Conservation (phyloP, 2,797 vertebrate genomes). For the Zalophus californianus region DNA sequence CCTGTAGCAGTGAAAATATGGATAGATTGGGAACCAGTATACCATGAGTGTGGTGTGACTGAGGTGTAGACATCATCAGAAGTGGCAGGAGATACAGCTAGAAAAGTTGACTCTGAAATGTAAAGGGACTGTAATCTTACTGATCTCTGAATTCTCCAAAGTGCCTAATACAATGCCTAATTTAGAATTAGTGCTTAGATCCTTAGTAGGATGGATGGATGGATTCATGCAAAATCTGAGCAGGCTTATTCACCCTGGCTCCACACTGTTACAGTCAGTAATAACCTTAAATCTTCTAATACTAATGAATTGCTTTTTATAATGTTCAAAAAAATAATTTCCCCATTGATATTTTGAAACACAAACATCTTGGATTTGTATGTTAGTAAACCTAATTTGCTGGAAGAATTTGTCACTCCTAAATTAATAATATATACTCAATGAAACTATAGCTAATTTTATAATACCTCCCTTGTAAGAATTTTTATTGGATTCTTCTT, state of each 20-base stretch:
- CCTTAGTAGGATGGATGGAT: background rate
- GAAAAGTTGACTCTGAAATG: background rate
- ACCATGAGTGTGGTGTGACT: background rate
- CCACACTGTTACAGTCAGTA: background rate
- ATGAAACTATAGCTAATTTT: background rate
- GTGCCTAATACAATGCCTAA: background rate
- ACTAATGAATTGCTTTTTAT: conserved; percentile 1
- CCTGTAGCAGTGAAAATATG: background rate
- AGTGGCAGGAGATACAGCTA: background rate
- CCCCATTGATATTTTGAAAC: background rate
- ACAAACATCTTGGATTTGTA: background rate
- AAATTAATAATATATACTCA: background rate
- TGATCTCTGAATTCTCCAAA: background rate
- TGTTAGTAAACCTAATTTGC: background rate
- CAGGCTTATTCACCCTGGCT: background rate
- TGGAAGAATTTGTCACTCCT: background rate
- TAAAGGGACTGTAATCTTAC: background rate
- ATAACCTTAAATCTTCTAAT: background rate
- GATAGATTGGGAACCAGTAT: background rate
- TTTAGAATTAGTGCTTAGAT: background rate
- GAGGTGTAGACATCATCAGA: background rate
- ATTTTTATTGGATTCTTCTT: background rate
- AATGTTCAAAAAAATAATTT: background rate
- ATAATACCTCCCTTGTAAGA: background rate
- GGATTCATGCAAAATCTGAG: background rate